phyloP scores from a whole-genome alignment of 2,888 invertebrate genomes.

The Andrena bucephala region DNA sequence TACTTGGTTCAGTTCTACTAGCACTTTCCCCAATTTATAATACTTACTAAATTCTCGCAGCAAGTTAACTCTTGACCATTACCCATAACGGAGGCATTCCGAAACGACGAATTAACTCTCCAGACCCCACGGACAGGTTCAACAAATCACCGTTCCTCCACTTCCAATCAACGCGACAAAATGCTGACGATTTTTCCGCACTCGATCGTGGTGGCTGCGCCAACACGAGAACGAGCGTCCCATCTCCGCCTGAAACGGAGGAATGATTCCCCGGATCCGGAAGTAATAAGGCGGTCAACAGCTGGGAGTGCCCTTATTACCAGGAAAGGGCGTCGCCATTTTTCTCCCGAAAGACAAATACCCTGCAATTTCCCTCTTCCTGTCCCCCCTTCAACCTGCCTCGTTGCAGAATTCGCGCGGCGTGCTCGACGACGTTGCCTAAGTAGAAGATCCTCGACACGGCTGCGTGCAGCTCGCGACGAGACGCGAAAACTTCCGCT shows the following conservation, averaged over 20 bases:
- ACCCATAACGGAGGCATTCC: too few relatives aligned
- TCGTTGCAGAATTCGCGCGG: not conserved
- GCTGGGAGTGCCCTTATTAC: slow-evolving; percentile 30
- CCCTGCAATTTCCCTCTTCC: slow-evolving; percentile 1
- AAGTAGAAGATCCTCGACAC: not conserved
- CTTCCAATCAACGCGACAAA: not conserved
- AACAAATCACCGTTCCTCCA: not conserved
- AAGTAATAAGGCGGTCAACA: slow-evolving; percentile 31
- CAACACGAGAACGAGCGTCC: not conserved
- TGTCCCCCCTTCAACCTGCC: not conserved
- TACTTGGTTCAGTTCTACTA: too few relatives aligned
- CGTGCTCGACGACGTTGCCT: not conserved
- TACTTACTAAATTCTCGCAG: too few relatives aligned
- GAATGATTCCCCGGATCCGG: slow-evolving; percentile 4
- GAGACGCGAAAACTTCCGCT: slow-evolving; percentile 21
- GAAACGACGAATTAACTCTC: too few relatives aligned
- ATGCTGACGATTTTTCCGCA: slow-evolving; percentile 1
- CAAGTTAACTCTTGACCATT: too few relatives aligned
- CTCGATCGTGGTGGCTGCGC: not conserved
- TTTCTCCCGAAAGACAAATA: slow-evolving; percentile 23
- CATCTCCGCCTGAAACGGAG: not conserved
- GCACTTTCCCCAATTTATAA: too few relatives aligned
- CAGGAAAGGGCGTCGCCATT: slow-evolving; percentile 8
- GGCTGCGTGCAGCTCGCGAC: not conserved
- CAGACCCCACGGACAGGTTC: not conserved